Conservation (phyloP, 1,140 invertebrate species). For the Heliconius hermathena region DNA sequence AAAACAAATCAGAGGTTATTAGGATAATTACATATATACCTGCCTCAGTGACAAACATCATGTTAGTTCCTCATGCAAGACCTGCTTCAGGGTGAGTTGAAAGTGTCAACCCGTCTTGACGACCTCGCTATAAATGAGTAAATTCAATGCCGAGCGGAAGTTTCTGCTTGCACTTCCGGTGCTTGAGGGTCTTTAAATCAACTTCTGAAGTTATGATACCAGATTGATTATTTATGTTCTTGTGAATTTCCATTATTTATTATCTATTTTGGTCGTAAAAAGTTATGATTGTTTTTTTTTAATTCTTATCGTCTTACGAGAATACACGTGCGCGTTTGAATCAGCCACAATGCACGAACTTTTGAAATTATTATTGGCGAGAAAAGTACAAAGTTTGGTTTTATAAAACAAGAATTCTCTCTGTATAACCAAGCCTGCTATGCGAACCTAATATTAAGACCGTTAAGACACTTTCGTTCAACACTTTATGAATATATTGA, state of each 20-base stretch:
- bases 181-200: constrained; percentile 29
- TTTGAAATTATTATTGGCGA: no score
- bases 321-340: no score
- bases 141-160: constrained; percentile 57
- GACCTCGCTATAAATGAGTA: constrained; percentile 53
- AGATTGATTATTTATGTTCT: not conserved
- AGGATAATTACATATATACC: not conserved
- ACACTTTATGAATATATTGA: no score
- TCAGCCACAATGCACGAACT: no score
- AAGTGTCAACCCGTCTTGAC: constrained; percentile 50
- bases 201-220: constrained; percentile 12
- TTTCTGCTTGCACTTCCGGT: constrained; percentile 52
- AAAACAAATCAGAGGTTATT: not conserved
- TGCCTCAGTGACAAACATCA: constrained; percentile 8
- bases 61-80: constrained; percentile 48
- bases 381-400: no score
- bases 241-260: not conserved
- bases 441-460: no score
- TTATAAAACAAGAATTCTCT: no score
- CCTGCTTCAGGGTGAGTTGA: constrained; percentile 51
- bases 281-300: not conserved
- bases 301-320: no score
- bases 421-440: no score
- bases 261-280: not conserved
- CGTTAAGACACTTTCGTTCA: no score